Conservation (phyloP, 2,888 invertebrate species). For the Poecilobothrus nobilitatus region DNA sequence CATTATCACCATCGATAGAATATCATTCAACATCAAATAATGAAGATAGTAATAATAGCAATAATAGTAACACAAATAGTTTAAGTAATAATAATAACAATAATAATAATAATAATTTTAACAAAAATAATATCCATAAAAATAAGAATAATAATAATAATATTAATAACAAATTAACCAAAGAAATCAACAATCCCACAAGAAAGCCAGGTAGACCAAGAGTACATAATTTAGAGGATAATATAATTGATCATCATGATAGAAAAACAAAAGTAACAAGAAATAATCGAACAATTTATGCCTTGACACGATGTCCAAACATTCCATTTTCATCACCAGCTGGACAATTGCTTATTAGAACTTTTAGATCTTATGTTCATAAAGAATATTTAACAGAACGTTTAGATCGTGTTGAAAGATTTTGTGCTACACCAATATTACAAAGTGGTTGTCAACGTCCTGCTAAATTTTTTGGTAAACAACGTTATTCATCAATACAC, state of each 20-base stretch:
- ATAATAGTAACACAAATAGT: background rate
- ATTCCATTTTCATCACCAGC: slow-evolving; percentile 50
- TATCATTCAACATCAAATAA: background rate
- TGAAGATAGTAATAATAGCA: background rate
- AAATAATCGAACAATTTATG: slow-evolving; percentile 44
- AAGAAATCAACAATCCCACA: background rate
- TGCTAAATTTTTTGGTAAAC: slow-evolving; percentile 37
- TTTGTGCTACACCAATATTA: slow-evolving; percentile 45
- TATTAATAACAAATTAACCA: slow-evolving; percentile 7
- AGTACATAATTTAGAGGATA: background rate
- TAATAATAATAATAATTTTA: background rate
- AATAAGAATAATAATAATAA: slow-evolving; percentile 11
- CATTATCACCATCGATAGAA: slow-evolving; percentile 7
- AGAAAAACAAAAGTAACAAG: slow-evolving; percentile 28
- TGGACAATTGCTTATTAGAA: slow-evolving; percentile 45
- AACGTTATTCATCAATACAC: slow-evolving; percentile 26
- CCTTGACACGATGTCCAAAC: slow-evolving; percentile 44
- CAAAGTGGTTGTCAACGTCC: slow-evolving; percentile 25
- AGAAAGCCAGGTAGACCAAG: background rate
- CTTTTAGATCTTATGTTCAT: slow-evolving; percentile 44
- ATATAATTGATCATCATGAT: background rate
- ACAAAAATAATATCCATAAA: background rate
- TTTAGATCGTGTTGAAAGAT: slow-evolving; percentile 48
- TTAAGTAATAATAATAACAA: background rate
- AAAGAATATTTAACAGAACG: slow-evolving; percentile 47